Evolutionary conservation across 2,888 invertebrate genomes (phyloP).

Genomic region (Therioaphis trifolii): DNA sequence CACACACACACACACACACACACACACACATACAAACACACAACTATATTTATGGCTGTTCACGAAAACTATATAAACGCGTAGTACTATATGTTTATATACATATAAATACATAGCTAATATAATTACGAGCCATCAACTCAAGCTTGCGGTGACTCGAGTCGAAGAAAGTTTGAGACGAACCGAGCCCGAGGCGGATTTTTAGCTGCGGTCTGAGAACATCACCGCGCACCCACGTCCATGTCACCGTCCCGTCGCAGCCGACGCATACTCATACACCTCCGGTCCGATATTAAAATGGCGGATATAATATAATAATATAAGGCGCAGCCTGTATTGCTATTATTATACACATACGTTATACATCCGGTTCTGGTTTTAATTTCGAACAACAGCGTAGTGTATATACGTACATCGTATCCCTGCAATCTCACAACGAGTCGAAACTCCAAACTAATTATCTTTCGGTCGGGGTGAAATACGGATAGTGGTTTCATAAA

Average conservation of each 20-base stretch:
- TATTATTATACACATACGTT: background rate
- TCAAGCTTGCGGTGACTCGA: background rate
- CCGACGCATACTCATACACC: background rate
- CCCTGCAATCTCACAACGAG: background rate
- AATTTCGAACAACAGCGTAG: conserved; percentile 32
- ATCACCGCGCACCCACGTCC: background rate
- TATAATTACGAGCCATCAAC: conserved; percentile 53
- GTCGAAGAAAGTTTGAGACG: conserved; percentile 50
- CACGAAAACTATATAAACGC: no score
- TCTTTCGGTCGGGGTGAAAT: conserved; percentile 9
- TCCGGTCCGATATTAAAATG: conserved; percentile 48
- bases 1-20: no score
- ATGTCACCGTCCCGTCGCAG: background rate
- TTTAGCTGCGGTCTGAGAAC: conserved; percentile 53
- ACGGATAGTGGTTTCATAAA: no score
- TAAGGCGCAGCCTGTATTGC: background rate
- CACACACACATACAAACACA: no score
- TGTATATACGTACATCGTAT: background rate
- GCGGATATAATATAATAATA: background rate
- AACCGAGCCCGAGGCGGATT: conserved; percentile 52
- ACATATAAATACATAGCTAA: conserved; percentile 46
- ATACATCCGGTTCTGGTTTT: conserved; percentile 48
- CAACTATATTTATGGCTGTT: no score
- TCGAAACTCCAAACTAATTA: conserved; percentile 55
- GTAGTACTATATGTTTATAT: no score